Conservation (phyloP, 1,140 invertebrate genomes). For the Ostrea edulis region DNA sequence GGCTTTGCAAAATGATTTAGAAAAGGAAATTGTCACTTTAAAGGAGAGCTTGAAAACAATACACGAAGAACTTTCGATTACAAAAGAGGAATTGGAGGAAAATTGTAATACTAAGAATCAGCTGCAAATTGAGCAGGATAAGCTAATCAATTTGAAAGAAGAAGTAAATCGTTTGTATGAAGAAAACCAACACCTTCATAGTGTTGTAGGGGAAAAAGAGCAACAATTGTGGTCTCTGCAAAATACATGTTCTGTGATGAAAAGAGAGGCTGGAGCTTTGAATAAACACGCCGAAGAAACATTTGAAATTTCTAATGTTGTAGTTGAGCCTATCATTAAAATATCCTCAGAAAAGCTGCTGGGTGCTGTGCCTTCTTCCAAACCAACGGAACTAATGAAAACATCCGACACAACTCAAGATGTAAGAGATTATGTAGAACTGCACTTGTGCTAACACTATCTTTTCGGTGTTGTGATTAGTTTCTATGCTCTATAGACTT, state of each 20-base stretch:
- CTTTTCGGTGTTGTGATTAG: background rate
- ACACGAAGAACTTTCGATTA: background rate
- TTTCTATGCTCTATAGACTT: background rate
- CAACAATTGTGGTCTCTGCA: background rate
- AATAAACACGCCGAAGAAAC: background rate
- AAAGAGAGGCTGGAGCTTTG: background rate
- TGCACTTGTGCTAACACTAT: background rate
- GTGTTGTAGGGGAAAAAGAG: background rate
- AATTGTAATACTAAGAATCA: background rate
- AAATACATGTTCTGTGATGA: background rate
- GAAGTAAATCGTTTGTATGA: background rate
- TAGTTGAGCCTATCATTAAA: conserved; percentile 1
- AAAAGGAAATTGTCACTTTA: background rate
- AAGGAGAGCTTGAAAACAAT: background rate
- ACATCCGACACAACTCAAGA: background rate
- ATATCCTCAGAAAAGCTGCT: background rate
- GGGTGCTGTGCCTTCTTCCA: background rate
- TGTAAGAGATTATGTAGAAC: conserved; percentile 5
- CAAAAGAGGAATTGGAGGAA: background rate
- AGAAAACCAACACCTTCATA: background rate
- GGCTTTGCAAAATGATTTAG: background rate
- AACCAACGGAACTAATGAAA: background rate
- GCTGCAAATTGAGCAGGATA: background rate
- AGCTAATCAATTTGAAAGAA: background rate
- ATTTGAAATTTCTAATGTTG: no score